Percentiles rank a stretch among this genome's conserved stretches.
Conservation (phyloP, 2,113 vertebrate species). For the Aix galericulata region DNA sequence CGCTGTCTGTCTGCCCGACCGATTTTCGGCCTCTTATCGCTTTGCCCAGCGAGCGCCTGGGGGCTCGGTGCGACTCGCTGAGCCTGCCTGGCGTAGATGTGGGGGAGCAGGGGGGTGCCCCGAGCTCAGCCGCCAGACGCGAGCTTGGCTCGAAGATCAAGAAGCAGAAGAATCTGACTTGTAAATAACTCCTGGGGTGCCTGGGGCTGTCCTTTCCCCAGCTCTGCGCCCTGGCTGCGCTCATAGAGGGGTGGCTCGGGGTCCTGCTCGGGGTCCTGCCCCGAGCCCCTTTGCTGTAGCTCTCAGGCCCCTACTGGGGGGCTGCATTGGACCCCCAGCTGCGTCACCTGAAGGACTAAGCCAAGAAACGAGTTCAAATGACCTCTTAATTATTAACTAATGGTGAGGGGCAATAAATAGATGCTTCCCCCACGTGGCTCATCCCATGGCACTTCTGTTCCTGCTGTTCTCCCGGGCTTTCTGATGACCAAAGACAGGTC, state of each 20-base stretch:
- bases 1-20: no score
- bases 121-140: background rate
- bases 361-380: background rate
- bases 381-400: background rate
- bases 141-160: background rate
- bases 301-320: background rate
- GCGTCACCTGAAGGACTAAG: background rate
- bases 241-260: rapidly evolving
- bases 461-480: background rate
- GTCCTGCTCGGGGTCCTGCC: background rate
- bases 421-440: background rate
- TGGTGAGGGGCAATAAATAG: background rate
- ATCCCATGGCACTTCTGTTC: background rate
- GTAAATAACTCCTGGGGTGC: background rate
- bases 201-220: background rate
- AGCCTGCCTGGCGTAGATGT: background rate
- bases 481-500: background rate
- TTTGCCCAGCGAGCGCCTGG: rapidly evolving
- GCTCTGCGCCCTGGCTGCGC: background rate
- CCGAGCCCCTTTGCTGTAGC: rapidly evolving
- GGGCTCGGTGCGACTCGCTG: background rate
- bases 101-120: background rate
- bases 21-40: background rate
- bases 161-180: background rate
- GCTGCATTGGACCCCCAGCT: background rate